Percentiles rank a stretch among this genome's conserved stretches.
phyloP scores from a whole-genome alignment of 2,888 invertebrate species.

The Clanis bilineata region DNA sequence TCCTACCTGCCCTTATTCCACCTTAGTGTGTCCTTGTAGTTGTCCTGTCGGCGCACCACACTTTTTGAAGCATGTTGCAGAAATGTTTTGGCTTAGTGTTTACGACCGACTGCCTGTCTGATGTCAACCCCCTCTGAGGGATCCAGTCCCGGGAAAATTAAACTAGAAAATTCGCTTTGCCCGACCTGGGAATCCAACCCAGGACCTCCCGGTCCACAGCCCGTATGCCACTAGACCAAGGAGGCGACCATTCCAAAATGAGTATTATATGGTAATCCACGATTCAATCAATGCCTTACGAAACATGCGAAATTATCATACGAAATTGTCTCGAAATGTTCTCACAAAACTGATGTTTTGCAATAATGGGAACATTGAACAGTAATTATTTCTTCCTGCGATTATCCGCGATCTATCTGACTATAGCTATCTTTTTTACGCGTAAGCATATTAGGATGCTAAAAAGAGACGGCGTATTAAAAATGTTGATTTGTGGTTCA shows the following conservation, averaged over 20 bases:
- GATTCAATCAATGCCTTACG: not conserved
- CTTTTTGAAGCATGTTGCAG: no score
- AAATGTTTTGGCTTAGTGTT: no score
- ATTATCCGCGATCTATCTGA: conserved; percentile 14
- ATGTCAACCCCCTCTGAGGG: no score
- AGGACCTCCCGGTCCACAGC: no score
- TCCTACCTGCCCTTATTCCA: no score
- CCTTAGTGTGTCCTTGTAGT: no score
- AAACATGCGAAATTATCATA: not conserved
- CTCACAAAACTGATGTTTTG: conserved; percentile 18
- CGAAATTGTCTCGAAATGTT: not conserved
- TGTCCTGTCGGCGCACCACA: no score
- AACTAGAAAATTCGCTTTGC: no score
- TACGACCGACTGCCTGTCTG: no score
- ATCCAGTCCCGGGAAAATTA: no score
- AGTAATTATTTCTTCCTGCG: conserved; percentile 19
- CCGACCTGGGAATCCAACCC: no score
- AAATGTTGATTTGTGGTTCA: not conserved
- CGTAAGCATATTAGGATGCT: not conserved
- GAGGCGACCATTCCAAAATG: not conserved
- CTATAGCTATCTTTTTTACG: not conserved
- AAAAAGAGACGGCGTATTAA: not conserved
- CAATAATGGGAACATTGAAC: conserved; percentile 18
- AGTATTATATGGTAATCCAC: not conserved
- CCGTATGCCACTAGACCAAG: not conserved